Evolutionary conservation across 2,888 invertebrate genomes (phyloP).

Genomic region (Lymantria monacha): DNA sequence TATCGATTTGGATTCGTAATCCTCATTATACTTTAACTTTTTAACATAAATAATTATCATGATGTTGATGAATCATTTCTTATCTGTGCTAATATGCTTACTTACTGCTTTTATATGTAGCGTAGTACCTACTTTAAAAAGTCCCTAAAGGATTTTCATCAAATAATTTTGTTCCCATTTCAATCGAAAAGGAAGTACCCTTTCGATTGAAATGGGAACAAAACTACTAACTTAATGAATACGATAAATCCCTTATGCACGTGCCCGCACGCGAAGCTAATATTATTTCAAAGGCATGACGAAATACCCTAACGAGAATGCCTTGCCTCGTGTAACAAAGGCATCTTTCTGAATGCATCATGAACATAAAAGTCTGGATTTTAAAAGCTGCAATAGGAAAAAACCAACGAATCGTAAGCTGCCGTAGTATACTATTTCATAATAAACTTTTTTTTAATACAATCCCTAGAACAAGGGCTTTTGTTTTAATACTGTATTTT

Average conservation of each 20-base stretch:
- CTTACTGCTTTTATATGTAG: too few species aligned
- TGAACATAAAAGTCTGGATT: constrained; percentile 62
- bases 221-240: constrained; percentile 41
- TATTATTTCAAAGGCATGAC: constrained; percentile 65
- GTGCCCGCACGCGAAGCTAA: constrained; percentile 52
- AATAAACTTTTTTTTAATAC: constrained; percentile 47
- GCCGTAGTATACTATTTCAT: constrained; percentile 47
- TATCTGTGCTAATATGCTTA: too few species aligned
- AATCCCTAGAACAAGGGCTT: constrained; percentile 39
- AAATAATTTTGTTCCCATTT: constrained; percentile 29
- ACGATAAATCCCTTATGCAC: constrained; percentile 48
- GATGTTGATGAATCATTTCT: too few species aligned
- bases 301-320: constrained; percentile 73
- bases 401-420: constrained; percentile 50
- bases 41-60: too few species aligned
- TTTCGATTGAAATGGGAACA: too few species aligned
- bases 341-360: constrained; percentile 65
- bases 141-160: too few species aligned
- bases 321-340: constrained; percentile 65
- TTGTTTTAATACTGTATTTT: constrained; percentile 52
- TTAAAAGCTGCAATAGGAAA: constrained; percentile 50
- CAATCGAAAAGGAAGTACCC: constrained; percentile 29
- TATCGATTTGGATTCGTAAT: too few species aligned
- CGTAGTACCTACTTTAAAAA: too few species aligned
- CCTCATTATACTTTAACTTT: too few species aligned